Evolutionary conservation across 2,888 invertebrate species (phyloP), one percentile per base, ranked within the genome.

Genomic region (Campoplex nolae): DNA sequence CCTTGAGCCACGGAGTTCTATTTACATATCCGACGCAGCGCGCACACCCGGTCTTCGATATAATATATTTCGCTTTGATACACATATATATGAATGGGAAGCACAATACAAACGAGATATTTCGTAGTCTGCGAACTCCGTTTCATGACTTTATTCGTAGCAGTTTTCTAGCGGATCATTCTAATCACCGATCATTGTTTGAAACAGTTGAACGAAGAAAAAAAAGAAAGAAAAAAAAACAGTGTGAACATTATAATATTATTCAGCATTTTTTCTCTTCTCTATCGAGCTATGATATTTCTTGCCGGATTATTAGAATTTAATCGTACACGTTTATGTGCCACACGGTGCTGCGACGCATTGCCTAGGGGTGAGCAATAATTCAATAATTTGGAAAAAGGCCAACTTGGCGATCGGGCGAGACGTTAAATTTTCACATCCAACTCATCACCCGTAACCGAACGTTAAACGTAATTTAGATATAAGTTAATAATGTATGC

Each of bases 1-100:
- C 92, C 92, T 92, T 90, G 92, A 90, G 90, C 89, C 89, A 86
- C 86, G 88, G 62, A 88, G 88, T 89, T 91, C 92, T 92, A 91
- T 92, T 91, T 91, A 91, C 91, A 92, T 91, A 89, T 88, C 87
- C 89, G 89, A 79, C 84, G 86, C 79, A 80, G 83, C 73, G 79
- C 81, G 73, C 70, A 76, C 70, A 4, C 4, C 73, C 58, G 84
- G 51, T 62, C 54, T 58, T 58, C 82, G 45, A 71, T 84, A 76
- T 42, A 54, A 23, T 23, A 23, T 23, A 35, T 73, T 58, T 16
- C 32, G 65, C 67, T n/a, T 56, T 54, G 51, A 75, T 70, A 13
- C n/a, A 76, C 32, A 67, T 74, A 58, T 8, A 68, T 8, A 23
- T 23, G 56, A 18, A 58, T 79, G 23, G n/a, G 4, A 18, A 65